A percentile compares a stretch with the other conserved stretches of the same genome.
Conservation (phyloP, 2,888 invertebrate genomes). For the Helobdella robusta region DNA sequence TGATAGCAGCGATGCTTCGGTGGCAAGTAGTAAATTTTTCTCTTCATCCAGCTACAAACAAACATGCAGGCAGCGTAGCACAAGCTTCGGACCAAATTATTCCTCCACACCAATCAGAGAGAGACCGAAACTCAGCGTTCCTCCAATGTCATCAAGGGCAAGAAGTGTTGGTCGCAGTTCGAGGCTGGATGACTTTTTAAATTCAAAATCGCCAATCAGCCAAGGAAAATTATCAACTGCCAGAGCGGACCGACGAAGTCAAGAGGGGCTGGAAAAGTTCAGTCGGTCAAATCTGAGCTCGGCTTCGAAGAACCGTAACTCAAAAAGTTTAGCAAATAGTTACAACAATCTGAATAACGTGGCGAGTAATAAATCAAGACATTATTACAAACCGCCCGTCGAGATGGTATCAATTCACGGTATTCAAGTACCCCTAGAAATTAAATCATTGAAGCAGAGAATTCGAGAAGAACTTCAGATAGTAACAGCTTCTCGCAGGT, state of each 20-base stretch:
- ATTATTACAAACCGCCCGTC: slow-evolving; percentile 12
- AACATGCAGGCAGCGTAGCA: slow-evolving; percentile 10
- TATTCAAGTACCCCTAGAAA: slow-evolving; percentile 44
- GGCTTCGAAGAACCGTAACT: not conserved
- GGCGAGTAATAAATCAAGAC: not conserved
- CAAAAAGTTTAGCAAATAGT: not conserved
- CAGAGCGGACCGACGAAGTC: too few relatives aligned
- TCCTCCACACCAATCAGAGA: not conserved
- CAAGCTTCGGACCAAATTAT: slow-evolving; percentile 13
- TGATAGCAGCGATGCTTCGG: slow-evolving; percentile 16
- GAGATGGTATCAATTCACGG: slow-evolving; percentile 42
- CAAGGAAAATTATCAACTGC: not conserved
- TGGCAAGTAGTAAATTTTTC: not conserved
- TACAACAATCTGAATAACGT: not conserved
- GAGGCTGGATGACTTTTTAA: slow-evolving; percentile 17
- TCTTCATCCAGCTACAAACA: not conserved
- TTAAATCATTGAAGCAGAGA: slow-evolving; percentile 46
- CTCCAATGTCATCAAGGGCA: not conserved
- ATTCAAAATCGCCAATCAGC: slow-evolving; percentile 5
- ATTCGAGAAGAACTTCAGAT: slow-evolving; percentile 52
- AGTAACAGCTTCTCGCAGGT: slow-evolving; percentile 47
- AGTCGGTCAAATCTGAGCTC: not conserved
- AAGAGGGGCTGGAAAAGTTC: too few relatives aligned
- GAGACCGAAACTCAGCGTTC: not conserved
- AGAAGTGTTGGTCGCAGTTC: slow-evolving; percentile 11